Percentiles rank a stretch among this genome's conserved stretches.
Conservation (phyloP, 2,113 vertebrate species). For the Leptodactylus fuscus region DNA sequence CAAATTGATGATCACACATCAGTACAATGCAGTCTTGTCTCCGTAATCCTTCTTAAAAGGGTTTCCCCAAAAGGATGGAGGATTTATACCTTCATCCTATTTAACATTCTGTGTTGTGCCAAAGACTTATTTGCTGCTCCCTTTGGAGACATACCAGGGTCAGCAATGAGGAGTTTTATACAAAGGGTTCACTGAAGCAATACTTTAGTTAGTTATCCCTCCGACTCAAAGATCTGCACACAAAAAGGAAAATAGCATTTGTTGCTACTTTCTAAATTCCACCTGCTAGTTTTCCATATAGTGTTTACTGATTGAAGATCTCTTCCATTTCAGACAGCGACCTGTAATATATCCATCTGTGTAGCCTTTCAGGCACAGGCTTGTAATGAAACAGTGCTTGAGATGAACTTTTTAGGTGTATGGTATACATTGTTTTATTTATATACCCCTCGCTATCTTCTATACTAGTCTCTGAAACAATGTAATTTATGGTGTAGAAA, state of each 20-base stretch:
- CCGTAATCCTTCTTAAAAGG: neutral
- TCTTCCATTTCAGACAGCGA: conserved; percentile 2
- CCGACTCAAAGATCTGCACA: conserved; percentile 47
- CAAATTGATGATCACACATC: neutral
- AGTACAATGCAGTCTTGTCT: neutral
- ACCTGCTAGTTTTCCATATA: conserved; percentile 50
- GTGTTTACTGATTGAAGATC: conserved; percentile 43
- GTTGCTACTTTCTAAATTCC: conserved; percentile 56
- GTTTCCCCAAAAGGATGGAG: neutral
- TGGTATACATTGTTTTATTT: conserved; percentile 17
- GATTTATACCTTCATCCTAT: conserved; percentile 54
- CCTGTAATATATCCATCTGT: conserved; percentile 19
- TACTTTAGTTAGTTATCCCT: conserved; percentile 55
- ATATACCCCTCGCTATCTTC: conserved; percentile 2
- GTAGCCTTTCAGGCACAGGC: neutral
- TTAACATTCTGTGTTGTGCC: conserved; percentile 59
- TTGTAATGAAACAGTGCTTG: neutral
- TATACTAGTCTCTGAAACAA: neutral
- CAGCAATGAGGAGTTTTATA: conserved; percentile 57
- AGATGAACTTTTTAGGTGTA: neutral
- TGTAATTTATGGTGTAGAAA: neutral
- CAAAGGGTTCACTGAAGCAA: conserved; percentile 59
- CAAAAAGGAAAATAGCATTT: conserved; percentile 50
- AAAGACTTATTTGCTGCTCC: conserved; percentile 57
- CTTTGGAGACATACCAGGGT: conserved; percentile 49